Evolutionary conservation across 2,888 invertebrate genomes (phyloP), one percentile per base, ranked within the genome.

Genomic region (Argyra leucocephala): DNA sequence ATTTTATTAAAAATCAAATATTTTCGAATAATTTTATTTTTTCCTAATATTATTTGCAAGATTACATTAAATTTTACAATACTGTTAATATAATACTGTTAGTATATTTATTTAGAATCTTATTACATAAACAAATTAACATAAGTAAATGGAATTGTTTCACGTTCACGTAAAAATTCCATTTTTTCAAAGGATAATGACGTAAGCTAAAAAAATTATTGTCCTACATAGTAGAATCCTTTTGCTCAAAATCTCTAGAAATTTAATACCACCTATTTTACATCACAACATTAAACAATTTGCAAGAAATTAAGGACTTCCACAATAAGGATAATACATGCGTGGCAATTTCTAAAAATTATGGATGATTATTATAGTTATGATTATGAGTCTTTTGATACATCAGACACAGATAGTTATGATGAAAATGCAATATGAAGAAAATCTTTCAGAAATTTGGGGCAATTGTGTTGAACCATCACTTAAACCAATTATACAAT

Each of bases 361-460:
- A 48, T 48, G 48, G 59, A 59, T 59, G 59, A 59, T 23, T 59
- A 59, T 59, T 59, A 59, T 15, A 23, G 15, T 23, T 59, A 59
- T 59, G 59, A 59, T 59, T 59, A 59, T 59, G 59, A 59, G 23
- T 18, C 22, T 23, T 23, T 59, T 18, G 59, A 59, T 59, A 24
- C 48, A 48, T 48, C 15, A 18, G 18, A 59, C 15, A 18, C 22
- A 15, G 59, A 59, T 59, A 23, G 10, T n/a, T 59, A 59, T 59
- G 59, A 23, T 59, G 23, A 59, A 59, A 59, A 23, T 59, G 23
- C 22, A 59, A 23, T n/a, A 61, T 61, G 61, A 61, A 31, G 24
- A 26, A 26, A 24, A 24, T 9, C 21, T 61, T n/a, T 21, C 24
- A 24, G 61, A 21, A 21, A n/a, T 61, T n/a, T 61, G 24, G 24